Evolutionary conservation across 2,113 vertebrate species (phyloP), one percentile per base, ranked within the genome.

Genomic region (Oenanthe oenanthe): DNA sequence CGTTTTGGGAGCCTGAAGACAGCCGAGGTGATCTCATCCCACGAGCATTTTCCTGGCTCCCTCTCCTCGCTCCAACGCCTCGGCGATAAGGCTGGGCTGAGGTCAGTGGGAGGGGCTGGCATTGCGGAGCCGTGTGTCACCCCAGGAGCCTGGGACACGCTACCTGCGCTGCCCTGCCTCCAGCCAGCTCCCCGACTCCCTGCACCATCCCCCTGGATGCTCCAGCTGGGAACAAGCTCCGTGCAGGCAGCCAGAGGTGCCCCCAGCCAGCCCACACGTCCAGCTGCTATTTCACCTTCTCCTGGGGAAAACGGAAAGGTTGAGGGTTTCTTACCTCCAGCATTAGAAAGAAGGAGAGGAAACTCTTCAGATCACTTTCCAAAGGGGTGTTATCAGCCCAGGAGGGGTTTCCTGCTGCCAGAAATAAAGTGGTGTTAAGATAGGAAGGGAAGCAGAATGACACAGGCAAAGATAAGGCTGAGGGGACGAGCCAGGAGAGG

Each of bases 401-500:
- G 93, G 85, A 96, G 88, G 92, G 92, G 95, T 89, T 97, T 96
- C 88, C 94, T 96, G 85, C 63, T 85, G 92, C 92, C 79, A 70
- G 81, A 96, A 93, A 82, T 83, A 96, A 78, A 60, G 72, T 0
- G 0, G 17, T 36, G 56, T 70, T 58, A 31, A 54, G 71, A 88
- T 40, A 92, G 88, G 63, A 73, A 83, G 92, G 92, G 78, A 95
- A 92, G 78, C 4, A 4, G 78, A 62, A 34, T 60, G 88, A 85
- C 31, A 28, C 18, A 50, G 81, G 38, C 28, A 10, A 8, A 75
- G 92, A 79, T 89, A 94, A 88, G 60, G 67, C 34, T 0, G 0
- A 26, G 1, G 1, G 16, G 26, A 66, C 4, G 32, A 75, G 74
- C 31, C 1, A 2, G 58, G 67, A 74, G 76, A 75, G 67, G 50